These are phyloP conservation scores for Caenorhabditis doughertyi DNA, from an alignment of 2,888 invertebrate genomes.

Conservation along the genomic window DNA sequence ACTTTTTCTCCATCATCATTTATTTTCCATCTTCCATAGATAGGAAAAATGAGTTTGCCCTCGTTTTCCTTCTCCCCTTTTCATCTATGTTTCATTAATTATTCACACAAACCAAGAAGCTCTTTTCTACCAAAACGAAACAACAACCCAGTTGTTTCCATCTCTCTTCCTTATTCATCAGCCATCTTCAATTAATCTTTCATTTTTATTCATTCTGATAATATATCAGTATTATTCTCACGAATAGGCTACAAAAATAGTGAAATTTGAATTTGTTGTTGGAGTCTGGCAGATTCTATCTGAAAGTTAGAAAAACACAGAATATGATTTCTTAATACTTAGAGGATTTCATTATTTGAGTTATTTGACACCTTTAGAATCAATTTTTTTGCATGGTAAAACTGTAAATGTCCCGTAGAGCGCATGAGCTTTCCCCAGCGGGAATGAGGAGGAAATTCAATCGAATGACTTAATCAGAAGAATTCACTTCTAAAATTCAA, in stretches of 20 bases:
- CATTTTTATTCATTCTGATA: neutral
- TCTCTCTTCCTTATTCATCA: slow-evolving; percentile 1
- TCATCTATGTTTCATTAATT: slow-evolving; percentile 28
- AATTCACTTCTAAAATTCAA: too few species aligned
- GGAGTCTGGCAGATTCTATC: neutral
- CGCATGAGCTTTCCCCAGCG: too few species aligned
- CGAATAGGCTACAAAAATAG: neutral
- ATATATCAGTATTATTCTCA: neutral
- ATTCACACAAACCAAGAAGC: slow-evolving; percentile 25
- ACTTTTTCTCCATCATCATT: slow-evolving; percentile 9
- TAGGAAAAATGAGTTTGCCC: slow-evolving; percentile 26
- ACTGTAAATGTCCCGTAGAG: too few species aligned
- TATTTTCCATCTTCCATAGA: slow-evolving; percentile 24
- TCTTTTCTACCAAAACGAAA: neutral
- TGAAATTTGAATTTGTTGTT: neutral
- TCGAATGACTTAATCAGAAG: too few species aligned
- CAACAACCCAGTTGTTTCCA: neutral
- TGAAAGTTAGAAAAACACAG: neutral
- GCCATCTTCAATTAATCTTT: neutral
- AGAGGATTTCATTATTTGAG: too few species aligned
- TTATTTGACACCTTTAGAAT: too few species aligned
- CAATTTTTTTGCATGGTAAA: too few species aligned
- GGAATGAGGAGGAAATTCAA: too few species aligned
- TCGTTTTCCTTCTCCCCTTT: neutral
- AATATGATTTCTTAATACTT: neutral